A percentile compares a stretch with the other conserved stretches of the same genome.
Evolutionary conservation across 2,797 vertebrate species (phyloP).

Genomic region (Propithecus perrieri): DNA sequence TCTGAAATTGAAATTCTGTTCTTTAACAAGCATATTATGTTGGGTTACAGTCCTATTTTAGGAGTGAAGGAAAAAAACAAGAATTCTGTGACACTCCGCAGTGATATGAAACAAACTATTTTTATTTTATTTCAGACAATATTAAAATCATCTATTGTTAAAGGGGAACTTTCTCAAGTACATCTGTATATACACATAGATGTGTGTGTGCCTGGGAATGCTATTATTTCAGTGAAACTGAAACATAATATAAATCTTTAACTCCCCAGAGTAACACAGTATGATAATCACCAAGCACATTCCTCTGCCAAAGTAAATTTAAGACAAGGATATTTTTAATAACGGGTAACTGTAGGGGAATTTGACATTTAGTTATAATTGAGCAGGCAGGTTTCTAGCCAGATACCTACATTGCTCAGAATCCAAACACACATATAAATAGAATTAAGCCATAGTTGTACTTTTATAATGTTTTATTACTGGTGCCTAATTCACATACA

Average conservation of each 20-base stretch:
- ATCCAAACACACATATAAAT: constrained; percentile 63
- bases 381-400: constrained; percentile 59
- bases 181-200: not conserved
- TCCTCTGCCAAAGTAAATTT: constrained; percentile 68
- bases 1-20: constrained; percentile 34
- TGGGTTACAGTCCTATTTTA: constrained; percentile 31
- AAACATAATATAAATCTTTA: constrained; percentile 60
- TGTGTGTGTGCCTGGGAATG: not conserved
- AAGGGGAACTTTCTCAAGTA: constrained; percentile 7
- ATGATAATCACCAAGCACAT: constrained; percentile 67
- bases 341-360: constrained; percentile 59
- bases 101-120: not conserved
- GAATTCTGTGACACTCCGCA: not conserved
- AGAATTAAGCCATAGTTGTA: constrained; percentile 57
- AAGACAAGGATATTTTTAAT: constrained; percentile 73
- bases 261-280: constrained; percentile 59
- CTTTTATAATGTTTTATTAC: constrained; percentile 49
- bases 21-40: constrained; percentile 40
- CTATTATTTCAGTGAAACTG: constrained; percentile 20
- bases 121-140: constrained; percentile 43
- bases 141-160: constrained; percentile 52
- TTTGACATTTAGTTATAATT: constrained; percentile 66
- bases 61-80: not conserved
- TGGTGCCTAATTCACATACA: constrained; percentile 64
- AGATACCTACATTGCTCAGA: constrained; percentile 29